phyloP scores from a whole-genome alignment of 2,888 invertebrate species.

The Fragum whitleyi region DNA sequence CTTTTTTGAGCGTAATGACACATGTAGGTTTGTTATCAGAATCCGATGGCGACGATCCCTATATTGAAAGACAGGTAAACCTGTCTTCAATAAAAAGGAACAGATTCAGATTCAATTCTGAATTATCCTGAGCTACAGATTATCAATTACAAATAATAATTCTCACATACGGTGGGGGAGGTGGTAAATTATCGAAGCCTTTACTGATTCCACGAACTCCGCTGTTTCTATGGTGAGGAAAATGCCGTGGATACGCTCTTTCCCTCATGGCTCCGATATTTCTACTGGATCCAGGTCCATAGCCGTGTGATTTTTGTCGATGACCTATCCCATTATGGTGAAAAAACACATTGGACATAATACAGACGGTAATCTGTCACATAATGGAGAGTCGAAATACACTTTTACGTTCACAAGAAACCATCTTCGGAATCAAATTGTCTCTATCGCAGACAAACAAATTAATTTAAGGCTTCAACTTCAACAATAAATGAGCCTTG shows the following conservation, averaged over 20 bases:
- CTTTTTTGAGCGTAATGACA: no score
- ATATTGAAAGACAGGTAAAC: no score
- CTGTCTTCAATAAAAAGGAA: no score
- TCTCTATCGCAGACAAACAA: neutral
- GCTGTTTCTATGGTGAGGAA: conserved; percentile 74
- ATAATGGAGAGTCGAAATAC: neutral
- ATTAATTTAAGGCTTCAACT: neutral
- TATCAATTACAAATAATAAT: neutral
- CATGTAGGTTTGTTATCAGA: no score
- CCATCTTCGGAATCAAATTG: neutral
- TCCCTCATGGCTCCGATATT: conserved; percentile 41
- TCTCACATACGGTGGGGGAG: conserved; percentile 79
- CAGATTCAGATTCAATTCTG: no score
- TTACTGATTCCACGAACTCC: conserved; percentile 75
- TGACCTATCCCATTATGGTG: conserved; percentile 48
- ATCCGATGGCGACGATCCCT: no score
- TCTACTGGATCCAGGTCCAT: conserved; percentile 2
- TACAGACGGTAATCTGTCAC: neutral
- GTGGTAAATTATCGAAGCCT: conserved; percentile 78
- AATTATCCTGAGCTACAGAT: no score
- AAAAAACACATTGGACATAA: conserved; percentile 73
- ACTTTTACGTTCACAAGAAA: neutral
- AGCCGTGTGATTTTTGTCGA: conserved; percentile 6
- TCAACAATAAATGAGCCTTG: no score
- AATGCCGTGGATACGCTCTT: conserved; percentile 48